Evolutionary conservation across 2,888 invertebrate species (phyloP), one percentile per base, ranked within the genome.

Genomic region (Cetonia aurata): DNA sequence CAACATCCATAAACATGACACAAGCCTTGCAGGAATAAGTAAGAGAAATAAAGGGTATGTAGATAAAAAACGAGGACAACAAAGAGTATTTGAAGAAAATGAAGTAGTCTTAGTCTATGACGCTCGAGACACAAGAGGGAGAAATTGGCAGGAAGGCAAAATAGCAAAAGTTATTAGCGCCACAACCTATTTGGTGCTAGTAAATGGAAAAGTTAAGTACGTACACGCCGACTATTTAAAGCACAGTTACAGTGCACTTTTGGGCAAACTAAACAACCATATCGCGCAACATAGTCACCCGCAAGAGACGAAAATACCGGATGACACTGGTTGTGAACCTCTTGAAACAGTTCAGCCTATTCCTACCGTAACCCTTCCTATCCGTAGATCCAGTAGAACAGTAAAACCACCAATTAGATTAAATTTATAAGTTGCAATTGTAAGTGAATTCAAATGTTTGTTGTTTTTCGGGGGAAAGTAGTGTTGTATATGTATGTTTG

Each of bases 181-280:
- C n/a, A 17, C 15, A 15, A 60, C 60, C 37, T 42, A 42, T 44
- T 25, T 42, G 8, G 60, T 60, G 15, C 12, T 13, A 6, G 19
- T 41, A 10, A 60, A 60, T 60, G 44, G 44, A 10, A 42, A 41
- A 46, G 42, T 44, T 41, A n/a, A 42, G 25, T 13, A 17, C 17
- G 44, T 60, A 12, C 60, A 60, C 44, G 25, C 46, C 12, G 60
- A 60, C 15, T 37, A 60, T 60, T 42, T 60, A 15, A 41, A 13
- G 44, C 44, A 10, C 10, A 13, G 44, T 13, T 10, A n/a, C 12
- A 13, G 13, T 44, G 44, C 13, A 13, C 44, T 13, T n/a, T n/a
- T 44, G 13, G 44, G 13, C 13, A 13, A 44, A 44, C 10, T n/a
- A n/a, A n/a, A 13, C 6, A 44, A 44, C 10, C 10, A 10, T 44